Percentiles rank a stretch among this genome's conserved stretches.
Conservation (phyloP, 2,797 vertebrate genomes). For the Hemitrygon akajei region DNA sequence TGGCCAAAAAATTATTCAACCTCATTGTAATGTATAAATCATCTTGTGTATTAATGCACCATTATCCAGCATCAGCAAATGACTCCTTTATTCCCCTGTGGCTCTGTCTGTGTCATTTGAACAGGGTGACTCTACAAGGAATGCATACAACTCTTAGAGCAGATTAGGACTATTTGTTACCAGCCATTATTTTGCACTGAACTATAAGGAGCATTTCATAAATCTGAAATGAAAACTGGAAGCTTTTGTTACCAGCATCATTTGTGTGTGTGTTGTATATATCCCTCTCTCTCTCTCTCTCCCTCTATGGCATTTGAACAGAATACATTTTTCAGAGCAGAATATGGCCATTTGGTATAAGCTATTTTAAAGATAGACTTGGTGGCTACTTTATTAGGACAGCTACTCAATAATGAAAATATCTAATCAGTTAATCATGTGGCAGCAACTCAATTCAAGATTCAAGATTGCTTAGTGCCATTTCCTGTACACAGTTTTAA, state of each 20-base stretch:
- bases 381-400: too few relatives aligned
- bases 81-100: neutral
- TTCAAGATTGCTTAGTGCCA: too few relatives aligned
- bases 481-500: too few relatives aligned
- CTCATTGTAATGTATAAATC: neutral
- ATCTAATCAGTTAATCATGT: too few relatives aligned
- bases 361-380: neutral
- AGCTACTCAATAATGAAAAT: too few relatives aligned
- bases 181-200: neutral
- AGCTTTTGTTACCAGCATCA: too few relatives aligned
- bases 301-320: neutral
- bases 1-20: neutral
- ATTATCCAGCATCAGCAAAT: neutral
- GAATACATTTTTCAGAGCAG: neutral
- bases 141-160: neutral
- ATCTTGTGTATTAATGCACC: neutral
- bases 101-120: neutral
- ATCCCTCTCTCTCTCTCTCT: too few relatives aligned
- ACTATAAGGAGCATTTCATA: neutral
- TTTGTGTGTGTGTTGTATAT: too few relatives aligned
- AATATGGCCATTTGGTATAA: neutral
- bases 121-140: neutral
- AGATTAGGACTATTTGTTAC: neutral
- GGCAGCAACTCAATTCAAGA: too few relatives aligned
- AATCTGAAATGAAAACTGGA: too few relatives aligned